phyloP scores from a whole-genome alignment of 2,113 vertebrate species.

The Xerus inauris region DNA sequence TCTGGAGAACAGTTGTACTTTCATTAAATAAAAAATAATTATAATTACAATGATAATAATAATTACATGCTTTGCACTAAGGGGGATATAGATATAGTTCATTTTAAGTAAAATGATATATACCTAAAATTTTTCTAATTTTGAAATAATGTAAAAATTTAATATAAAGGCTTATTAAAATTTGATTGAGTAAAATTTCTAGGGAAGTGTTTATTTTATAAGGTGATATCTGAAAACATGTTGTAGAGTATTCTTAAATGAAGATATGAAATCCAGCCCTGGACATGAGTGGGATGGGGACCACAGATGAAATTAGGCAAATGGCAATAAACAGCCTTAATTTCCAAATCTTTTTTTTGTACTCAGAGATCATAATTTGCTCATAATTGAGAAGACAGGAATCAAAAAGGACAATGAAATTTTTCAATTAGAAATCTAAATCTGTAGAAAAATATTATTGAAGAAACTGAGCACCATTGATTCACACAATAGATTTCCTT shows the following conservation, averaged over 20 bases:
- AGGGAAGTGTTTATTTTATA: background rate
- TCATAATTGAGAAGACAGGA: background rate
- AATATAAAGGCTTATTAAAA: background rate
- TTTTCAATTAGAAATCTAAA: background rate
- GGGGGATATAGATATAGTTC: background rate
- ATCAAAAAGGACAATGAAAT: background rate
- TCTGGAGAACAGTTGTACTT: background rate
- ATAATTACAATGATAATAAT: no score
- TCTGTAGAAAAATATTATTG: background rate
- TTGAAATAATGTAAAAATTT: background rate
- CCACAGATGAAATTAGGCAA: background rate
- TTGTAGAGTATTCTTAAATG: background rate
- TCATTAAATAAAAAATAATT: slow-evolving; percentile 1
- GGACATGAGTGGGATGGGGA: background rate
- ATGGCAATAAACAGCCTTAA: background rate
- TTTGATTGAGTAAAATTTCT: background rate
- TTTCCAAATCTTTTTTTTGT: background rate
- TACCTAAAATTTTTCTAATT: background rate
- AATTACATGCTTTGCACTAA: slow-evolving; percentile 4
- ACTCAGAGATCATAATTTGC: background rate
- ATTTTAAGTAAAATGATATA: background rate
- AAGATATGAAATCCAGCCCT: background rate
- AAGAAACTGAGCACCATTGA: background rate
- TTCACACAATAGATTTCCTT: background rate
- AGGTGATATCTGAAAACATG: background rate